Evolutionary conservation across 1,140 invertebrate species (phyloP), one percentile per base, ranked within the genome.

Genomic region (Phenacoccus solenopsis): DNA sequence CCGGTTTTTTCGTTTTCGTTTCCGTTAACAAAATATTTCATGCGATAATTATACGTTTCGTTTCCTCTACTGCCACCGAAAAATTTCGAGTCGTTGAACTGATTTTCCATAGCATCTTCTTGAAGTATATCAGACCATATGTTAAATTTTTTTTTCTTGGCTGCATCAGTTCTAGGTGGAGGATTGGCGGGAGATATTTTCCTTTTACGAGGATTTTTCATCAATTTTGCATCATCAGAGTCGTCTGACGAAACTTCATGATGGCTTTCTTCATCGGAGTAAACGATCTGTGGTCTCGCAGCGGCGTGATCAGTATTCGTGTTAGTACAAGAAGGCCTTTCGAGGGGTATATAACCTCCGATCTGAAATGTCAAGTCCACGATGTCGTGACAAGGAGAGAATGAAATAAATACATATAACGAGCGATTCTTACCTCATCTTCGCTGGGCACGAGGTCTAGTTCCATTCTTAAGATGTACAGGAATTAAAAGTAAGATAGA

Each of bases 91-190:
- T 64, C 22, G 13, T 25, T 27, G 25, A 64, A 64, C 20, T 64
- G 59, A 64, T 64, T 64, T 25, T 64, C 59, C 4, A 64, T 64
- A 20, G 59, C 59, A 25, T 64, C 59, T 16, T 64, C 59, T 64
- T 64, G 22, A 3, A 64, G 25, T 64, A 64, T 64, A 24, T 64
- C 59, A 16, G 59, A 64, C 59, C 59, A 64, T 20, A 64, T 20
- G 21, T 9, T 64, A 22, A 64, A 64, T 20, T 64, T 64, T 25
- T 64, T 64, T 27, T 64, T 64, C 16, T 64, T 64, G 5, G 21
- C 20, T 20, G 7, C 20, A 24, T 5, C 21, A 22, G 2, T 16
- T 4, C 20, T 25, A 64, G 21, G 3, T 3, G 22, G 20, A 25
- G 21, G 4, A 64, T 10, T 4, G 9, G 12, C 12, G 1, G 2